Evolutionary conservation across 2,113 vertebrate genomes (phyloP).

Genomic region (Tragelaphus strepsiceros): DNA sequence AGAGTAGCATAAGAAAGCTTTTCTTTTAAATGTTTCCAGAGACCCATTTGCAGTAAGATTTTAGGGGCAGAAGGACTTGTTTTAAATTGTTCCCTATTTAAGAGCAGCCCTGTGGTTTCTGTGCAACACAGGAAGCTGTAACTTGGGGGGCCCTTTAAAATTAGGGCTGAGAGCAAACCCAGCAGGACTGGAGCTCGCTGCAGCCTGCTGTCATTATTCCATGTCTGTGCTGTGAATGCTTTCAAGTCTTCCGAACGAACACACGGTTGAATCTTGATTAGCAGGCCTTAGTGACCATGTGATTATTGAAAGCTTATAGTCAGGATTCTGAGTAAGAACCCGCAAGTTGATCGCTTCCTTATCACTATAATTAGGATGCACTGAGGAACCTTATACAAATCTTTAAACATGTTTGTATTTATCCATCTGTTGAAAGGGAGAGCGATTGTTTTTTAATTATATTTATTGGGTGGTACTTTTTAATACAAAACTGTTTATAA

Average conservation of each 20-base stretch:
- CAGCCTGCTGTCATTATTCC: background rate
- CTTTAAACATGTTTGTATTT: background rate
- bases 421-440: background rate
- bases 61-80: slow-evolving; percentile 23
- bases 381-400: background rate
- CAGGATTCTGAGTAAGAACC: background rate
- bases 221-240: background rate
- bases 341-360: background rate
- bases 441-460: background rate
- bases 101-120: background rate
- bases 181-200: background rate
- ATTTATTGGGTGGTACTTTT: background rate
- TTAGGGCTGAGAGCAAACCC: background rate
- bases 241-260: background rate
- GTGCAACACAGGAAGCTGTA: background rate
- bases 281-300: background rate
- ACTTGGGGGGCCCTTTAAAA: background rate
- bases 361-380: background rate
- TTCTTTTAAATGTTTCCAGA: slow-evolving; percentile 20
- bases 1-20: slow-evolving; percentile 14
- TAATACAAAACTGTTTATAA: background rate
- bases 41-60: slow-evolving; percentile 3
- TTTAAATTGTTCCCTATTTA: background rate
- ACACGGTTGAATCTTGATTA: background rate
- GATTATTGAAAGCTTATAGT: background rate